Percentiles rank a stretch among this genome's conserved stretches.
phyloP scores from a whole-genome alignment of 2,113 vertebrate species.

The Dermatemys mawii region DNA sequence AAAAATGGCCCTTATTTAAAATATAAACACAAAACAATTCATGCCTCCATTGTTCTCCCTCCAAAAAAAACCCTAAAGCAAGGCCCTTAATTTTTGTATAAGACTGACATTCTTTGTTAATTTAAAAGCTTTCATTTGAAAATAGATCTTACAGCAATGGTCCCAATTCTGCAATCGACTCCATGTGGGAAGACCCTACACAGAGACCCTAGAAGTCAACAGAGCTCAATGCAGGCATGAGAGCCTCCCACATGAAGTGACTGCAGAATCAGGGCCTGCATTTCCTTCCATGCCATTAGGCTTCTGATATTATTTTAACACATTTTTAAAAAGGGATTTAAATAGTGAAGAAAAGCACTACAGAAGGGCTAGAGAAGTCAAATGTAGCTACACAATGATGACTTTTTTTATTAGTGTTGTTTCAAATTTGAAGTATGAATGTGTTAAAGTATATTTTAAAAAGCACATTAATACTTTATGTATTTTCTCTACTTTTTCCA shows the following conservation, averaged over 20 bases:
- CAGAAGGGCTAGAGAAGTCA: background rate
- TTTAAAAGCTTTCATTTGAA: background rate
- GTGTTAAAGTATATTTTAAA: slow-evolving; percentile 5
- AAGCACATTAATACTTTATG: background rate
- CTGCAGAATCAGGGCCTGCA: background rate
- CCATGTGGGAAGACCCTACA: background rate
- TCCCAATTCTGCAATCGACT: background rate
- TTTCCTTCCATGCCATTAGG: background rate
- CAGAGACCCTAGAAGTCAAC: background rate
- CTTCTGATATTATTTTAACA: slow-evolving; percentile 27
- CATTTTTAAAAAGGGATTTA: background rate
- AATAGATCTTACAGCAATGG: background rate
- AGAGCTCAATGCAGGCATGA: background rate
- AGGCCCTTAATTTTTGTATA: background rate
- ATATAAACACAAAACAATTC: background rate
- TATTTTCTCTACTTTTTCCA: slow-evolving; percentile 40
- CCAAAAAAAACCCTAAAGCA: background rate
- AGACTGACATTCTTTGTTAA: background rate
- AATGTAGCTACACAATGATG: background rate
- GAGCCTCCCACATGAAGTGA: background rate
- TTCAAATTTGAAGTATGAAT: slow-evolving; percentile 23
- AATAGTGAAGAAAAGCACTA: background rate
- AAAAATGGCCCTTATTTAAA: slow-evolving; percentile 19
- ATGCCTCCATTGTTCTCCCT: background rate
- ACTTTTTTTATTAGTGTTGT: slow-evolving; percentile 12